These are phyloP conservation scores for Hydrolagus affinis DNA, from an alignment of 2,113 vertebrate genomes.

Conservation along the genomic window DNA sequence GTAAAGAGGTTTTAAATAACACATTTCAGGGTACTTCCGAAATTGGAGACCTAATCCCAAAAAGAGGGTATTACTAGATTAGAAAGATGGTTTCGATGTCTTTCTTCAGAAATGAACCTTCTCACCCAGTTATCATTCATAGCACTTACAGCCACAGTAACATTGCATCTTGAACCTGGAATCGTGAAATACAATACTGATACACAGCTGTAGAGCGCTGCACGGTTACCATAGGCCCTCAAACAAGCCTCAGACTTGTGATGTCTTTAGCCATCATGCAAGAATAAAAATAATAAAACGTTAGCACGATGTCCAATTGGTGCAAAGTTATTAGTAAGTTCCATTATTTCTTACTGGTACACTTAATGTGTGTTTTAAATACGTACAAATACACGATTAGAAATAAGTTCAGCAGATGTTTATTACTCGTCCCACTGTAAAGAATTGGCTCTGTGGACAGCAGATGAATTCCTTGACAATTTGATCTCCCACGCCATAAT, in stretches of 20 bases:
- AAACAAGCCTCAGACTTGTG: neutral
- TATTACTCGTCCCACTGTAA: neutral
- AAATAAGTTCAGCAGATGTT: neutral
- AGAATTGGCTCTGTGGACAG: neutral
- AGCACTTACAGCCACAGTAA: neutral
- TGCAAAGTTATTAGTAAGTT: neutral
- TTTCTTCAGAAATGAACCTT: too few relatives aligned
- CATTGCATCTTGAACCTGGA: neutral
- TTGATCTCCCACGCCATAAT: neutral
- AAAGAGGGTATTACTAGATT: neutral
- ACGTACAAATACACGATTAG: neutral
- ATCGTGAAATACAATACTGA: neutral
- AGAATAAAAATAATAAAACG: neutral
- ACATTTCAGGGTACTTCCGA: neutral
- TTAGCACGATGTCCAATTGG: neutral
- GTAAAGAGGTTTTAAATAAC: slow-evolving; percentile 2
- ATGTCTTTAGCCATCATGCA: neutral
- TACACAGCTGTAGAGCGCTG: neutral
- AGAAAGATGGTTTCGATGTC: neutral
- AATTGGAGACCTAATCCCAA: neutral
- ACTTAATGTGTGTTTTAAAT: neutral
- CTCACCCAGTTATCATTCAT: neutral
- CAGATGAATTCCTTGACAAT: neutral
- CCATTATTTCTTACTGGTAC: neutral
- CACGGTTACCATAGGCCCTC: neutral